A percentile compares a stretch with the other conserved stretches of the same genome.
These are phyloP conservation scores for Geodia barretti DNA, from an alignment of 37 sponge, comb jelly and placozoan species.

Conservation along the genomic window DNA sequence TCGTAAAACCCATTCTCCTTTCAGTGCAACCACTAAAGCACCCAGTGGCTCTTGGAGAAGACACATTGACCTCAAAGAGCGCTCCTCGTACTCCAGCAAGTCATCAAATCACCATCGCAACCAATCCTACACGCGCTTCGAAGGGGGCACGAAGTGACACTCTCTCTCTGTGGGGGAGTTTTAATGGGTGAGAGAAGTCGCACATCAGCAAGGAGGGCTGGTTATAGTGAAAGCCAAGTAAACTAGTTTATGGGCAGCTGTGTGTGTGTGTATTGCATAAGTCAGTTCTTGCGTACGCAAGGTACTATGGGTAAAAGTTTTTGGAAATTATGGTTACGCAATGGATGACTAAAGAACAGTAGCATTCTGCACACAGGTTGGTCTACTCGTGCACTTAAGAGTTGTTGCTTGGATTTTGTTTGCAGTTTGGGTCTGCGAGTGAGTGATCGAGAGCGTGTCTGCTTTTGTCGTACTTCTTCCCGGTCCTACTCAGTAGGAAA, in stretches of 20 bases:
- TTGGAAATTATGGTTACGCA: no score
- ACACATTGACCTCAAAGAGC: constrained; percentile 27
- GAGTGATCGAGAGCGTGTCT: constrained; percentile 26
- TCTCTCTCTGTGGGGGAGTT: constrained; percentile 47
- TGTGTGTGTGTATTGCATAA: neutral
- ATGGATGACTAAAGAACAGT: neutral
- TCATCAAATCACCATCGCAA: constrained; percentile 44
- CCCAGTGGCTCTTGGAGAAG: constrained; percentile 19
- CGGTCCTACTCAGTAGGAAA: constrained; percentile 18
- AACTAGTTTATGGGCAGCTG: no score
- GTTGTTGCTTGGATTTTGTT: neutral
- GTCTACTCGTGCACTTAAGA: neutral
- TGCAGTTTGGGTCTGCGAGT: constrained; percentile 51
- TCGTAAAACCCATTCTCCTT: no score
- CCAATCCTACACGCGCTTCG: constrained; percentile 15
- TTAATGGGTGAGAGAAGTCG: constrained; percentile 37
- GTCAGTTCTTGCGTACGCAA: no score
- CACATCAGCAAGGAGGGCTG: no score
- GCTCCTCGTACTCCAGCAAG: constrained; percentile 50
- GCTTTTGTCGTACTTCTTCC: constrained; percentile 27
- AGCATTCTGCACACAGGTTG: neutral
- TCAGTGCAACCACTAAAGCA: constrained; percentile 19
- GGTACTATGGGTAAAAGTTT: no score
- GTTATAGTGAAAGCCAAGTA: no score
- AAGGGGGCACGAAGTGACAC: neutral